Evolutionary conservation across 1,140 invertebrate genomes (phyloP).

Genomic region (Halyomorpha halys): DNA sequence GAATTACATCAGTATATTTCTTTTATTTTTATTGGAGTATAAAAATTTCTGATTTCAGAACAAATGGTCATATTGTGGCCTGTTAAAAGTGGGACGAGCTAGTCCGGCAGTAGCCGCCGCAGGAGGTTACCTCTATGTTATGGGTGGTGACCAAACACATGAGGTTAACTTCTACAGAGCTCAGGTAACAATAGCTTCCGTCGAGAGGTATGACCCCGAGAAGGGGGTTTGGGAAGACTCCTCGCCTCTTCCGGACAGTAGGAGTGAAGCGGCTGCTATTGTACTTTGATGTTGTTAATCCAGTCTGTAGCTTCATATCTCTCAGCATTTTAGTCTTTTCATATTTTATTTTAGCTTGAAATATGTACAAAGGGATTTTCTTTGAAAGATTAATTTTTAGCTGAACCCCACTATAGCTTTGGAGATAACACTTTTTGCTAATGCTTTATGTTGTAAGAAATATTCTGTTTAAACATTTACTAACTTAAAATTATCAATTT

Average conservation of each 20-base stretch:
- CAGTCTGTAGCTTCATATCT: background rate
- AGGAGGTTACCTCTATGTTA: conserved; percentile 68
- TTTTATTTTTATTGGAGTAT: background rate
- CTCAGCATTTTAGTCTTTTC: too few species aligned
- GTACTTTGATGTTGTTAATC: conserved; percentile 36
- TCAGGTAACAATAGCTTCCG: conserved; percentile 65
- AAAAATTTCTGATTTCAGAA: conserved; percentile 43
- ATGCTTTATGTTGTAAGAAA: too few species aligned
- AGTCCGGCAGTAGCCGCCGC: conserved; percentile 76
- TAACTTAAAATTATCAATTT: too few species aligned
- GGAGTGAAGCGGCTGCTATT: conserved; percentile 73
- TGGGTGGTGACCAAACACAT: conserved; percentile 56
- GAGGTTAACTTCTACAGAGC: conserved; percentile 73
- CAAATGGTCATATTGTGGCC: conserved; percentile 62
- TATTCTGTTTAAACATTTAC: too few species aligned
- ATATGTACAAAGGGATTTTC: too few species aligned
- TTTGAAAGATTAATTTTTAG: too few species aligned
- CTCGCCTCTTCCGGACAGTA: conserved; percentile 62
- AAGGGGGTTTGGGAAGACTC: conserved; percentile 66
- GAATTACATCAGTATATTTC: too few species aligned
- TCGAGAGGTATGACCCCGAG: conserved; percentile 71
- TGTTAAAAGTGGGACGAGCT: conserved; percentile 62
- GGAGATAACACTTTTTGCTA: too few species aligned
- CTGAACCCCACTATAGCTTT: too few species aligned
- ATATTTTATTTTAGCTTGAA: too few species aligned